A percentile compares a stretch with the other conserved stretches of the same genome.
Evolutionary conservation across 2,888 invertebrate genomes (phyloP).

Genomic region (Tenthredo notha): DNA sequence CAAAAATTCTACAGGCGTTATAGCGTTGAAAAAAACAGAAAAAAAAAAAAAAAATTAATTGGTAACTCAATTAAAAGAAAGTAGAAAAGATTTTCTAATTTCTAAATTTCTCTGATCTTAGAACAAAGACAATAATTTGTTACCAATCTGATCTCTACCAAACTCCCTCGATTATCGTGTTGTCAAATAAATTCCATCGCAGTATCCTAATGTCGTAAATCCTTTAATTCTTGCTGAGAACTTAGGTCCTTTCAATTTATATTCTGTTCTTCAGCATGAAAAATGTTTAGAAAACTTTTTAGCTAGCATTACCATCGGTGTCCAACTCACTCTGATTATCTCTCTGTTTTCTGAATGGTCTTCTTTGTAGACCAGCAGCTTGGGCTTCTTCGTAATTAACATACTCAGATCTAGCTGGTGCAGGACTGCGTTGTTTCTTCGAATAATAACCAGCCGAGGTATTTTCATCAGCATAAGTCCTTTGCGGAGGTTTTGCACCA

Average conservation of each 20-base stretch:
- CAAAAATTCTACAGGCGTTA: neutral
- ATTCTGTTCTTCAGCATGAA: neutral
- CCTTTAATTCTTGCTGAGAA: neutral
- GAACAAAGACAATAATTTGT: neutral
- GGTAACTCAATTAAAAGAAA: neutral
- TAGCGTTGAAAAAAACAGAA: neutral
- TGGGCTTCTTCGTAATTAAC: slow-evolving; percentile 68
- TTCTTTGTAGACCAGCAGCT: slow-evolving; percentile 64
- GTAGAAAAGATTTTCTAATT: neutral
- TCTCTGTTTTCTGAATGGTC: slow-evolving; percentile 69
- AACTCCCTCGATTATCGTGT: neutral
- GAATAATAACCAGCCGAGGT: slow-evolving; percentile 68
- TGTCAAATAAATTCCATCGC: neutral
- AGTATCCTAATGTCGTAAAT: neutral
- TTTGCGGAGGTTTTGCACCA: slow-evolving; percentile 66
- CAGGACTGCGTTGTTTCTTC: slow-evolving; percentile 69
- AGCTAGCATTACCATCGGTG: slow-evolving; percentile 63
- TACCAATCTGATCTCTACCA: neutral
- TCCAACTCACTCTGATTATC: slow-evolving; percentile 66
- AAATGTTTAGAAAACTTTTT: slow-evolving; percentile 60
- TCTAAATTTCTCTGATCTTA: neutral
- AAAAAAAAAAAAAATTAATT: no score
- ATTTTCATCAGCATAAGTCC: slow-evolving; percentile 66
- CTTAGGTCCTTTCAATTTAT: neutral
- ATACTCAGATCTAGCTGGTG: slow-evolving; percentile 69